Base-by-base conservation (phyloP, 2,888 invertebrate genomes). In the Agonopterix heracliana region DNA sequence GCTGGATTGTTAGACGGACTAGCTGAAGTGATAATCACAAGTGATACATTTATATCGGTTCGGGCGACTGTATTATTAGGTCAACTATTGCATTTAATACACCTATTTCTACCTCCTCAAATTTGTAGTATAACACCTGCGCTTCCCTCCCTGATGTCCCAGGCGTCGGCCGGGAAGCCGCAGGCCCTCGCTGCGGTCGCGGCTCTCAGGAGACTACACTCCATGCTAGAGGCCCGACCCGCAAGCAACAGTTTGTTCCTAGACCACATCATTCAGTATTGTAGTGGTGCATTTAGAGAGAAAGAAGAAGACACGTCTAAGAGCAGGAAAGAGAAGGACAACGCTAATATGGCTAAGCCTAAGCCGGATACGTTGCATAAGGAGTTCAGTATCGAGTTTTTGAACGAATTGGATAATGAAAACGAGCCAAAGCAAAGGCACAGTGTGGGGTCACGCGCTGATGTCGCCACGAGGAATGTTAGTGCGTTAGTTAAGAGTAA, bases 61-160 rank as follows among this genome's bases (percentile, higher is more conserved):
- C 91, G 97, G 61, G 96, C 98, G 45, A 97, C 98, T 12, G 94
- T 98, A 59, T 87, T 98, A 49, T 88, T 98, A 61, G 96, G 95
- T 51, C 96, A 97, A 83, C 89, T 98, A 48, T 86, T 98, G 64
- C 95, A 97, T 81, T 89, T 98, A 74, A 94, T 94, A 68, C 95
- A 96, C 80, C 90, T 93, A 47, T 91, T 96, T 63, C 89, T 98
- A 72, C 98, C 98, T 48, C 92, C 95, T 45, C 96, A 96, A 75
- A 94, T 96, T 67, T 94, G 94, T 78, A 93, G 94, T 72, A 90
- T 94, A 52, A 93, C 94, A 48, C 95, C 97, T 13, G 94, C 96
- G 12, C 86, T 98, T 64, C 96, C 98, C 7, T 91, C 93, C 54
- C 86, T 98, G 47, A 89, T 97, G 70, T 91, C 93, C 2, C 93